Percentiles rank a stretch among this genome's conserved stretches.
Conservation (phyloP, 2,797 vertebrate genomes). For the Diplodus puntazzo region DNA sequence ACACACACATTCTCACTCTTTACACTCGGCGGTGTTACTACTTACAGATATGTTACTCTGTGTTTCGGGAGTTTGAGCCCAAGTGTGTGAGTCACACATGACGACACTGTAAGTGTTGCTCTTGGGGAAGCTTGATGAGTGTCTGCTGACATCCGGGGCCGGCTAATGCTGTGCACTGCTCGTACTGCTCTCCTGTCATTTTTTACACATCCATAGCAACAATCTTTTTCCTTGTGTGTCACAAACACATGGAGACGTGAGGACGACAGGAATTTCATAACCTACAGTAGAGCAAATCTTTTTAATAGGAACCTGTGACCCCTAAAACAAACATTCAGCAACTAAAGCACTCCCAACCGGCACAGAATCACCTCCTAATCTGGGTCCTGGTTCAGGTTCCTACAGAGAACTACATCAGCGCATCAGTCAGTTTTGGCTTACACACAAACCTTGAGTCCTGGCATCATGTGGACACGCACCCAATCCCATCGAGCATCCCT, state of each 20-base stretch:
- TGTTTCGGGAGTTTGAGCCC: conserved; percentile 11
- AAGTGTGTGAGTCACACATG: conserved; percentile 49
- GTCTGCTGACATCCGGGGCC: conserved; percentile 8
- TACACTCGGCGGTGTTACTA: conserved; percentile 25
- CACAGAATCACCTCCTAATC: neutral
- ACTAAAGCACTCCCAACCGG: neutral
- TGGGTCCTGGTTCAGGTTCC: neutral
- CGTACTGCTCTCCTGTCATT: conserved; percentile 6
- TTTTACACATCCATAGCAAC: neutral
- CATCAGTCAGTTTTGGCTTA: neutral
- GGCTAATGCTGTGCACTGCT: neutral
- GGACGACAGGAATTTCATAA: neutral
- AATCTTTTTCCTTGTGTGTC: neutral
- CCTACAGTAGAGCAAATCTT: neutral
- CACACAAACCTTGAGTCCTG: too few species aligned
- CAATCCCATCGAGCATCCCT: too few species aligned
- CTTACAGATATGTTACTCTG: conserved; percentile 19
- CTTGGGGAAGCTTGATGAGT: conserved; percentile 32
- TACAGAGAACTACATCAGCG: neutral
- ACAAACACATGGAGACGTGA: neutral
- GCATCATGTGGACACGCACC: too few species aligned
- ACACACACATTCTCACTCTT: neutral
- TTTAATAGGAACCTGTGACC: neutral
- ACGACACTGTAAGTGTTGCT: conserved; percentile 26
- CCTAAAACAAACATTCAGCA: neutral